Percentiles rank a stretch among this genome's conserved stretches.
Evolutionary conservation across 2,113 vertebrate genomes (phyloP).

Genomic region (Pachycephala philippinensis): DNA sequence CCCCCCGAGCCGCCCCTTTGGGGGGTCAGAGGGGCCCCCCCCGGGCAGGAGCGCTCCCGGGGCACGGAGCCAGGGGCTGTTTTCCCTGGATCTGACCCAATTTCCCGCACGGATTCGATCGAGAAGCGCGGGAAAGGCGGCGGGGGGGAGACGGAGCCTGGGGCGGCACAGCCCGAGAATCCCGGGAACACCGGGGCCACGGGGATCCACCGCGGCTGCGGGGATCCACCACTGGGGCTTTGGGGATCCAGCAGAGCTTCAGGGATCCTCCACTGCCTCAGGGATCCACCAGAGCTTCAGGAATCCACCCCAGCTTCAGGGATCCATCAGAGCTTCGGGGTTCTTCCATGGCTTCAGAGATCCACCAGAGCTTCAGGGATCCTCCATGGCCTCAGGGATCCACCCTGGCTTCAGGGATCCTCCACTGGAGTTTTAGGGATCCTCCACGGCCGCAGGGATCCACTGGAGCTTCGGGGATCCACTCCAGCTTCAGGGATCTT

Average conservation of each 20-base stretch:
- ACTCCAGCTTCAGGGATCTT: accelerated
- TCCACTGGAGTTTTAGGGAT: neutral
- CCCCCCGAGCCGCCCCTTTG: accelerated
- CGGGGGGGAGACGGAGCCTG: neutral
- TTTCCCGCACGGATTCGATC: neutral
- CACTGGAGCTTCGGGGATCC: too few relatives aligned
- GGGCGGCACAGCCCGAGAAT: neutral
- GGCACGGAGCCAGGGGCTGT: neutral
- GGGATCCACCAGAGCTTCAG: neutral
- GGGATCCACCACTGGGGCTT: too few relatives aligned
- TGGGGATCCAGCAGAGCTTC: neutral
- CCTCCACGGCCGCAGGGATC: accelerated
- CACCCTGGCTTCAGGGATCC: accelerated
- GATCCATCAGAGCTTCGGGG: too few relatives aligned
- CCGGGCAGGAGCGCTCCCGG: neutral
- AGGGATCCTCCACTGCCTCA: neutral
- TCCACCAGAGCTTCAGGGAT: neutral
- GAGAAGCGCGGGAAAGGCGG: neutral
- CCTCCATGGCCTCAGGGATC: neutral
- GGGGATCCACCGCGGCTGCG: accelerated
- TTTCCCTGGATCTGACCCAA: neutral
- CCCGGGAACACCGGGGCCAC: accelerated
- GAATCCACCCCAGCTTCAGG: accelerated
- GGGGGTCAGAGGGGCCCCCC: too few relatives aligned
- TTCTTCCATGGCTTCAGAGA: accelerated